Evolutionary conservation across 2,888 invertebrate species (phyloP).

Genomic region (Sinelater perroti): DNA sequence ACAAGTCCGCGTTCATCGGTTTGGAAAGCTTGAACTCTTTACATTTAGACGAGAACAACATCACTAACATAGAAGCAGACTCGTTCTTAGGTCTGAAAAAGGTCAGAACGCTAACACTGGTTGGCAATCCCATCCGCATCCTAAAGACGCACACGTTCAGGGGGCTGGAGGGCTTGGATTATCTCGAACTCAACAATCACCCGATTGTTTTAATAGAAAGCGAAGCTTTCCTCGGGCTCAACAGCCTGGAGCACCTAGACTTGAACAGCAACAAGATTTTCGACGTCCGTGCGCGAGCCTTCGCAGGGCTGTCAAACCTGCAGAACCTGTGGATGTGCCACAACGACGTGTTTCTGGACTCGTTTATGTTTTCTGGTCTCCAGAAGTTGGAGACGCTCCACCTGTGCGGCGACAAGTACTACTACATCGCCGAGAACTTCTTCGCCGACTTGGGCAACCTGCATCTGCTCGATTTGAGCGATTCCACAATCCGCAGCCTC

Average conservation of each 20-base stretch:
- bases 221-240: too few relatives aligned
- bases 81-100: conserved; percentile 6
- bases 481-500: background rate
- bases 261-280: conserved; percentile 8
- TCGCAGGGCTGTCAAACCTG: background rate
- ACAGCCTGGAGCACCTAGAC: too few relatives aligned
- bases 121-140: too few relatives aligned
- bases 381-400: conserved; percentile 3
- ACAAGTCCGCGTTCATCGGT: background rate
- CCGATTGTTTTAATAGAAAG: too few relatives aligned
- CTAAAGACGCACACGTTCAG: too few relatives aligned
- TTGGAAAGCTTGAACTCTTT: conserved; percentile 11
- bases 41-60: conserved; percentile 21
- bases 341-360: background rate
- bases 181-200: too few relatives aligned
- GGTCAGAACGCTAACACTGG: conserved; percentile 20
- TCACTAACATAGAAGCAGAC: conserved; percentile 7
- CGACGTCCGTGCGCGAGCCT: background rate
- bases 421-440: too few relatives aligned
- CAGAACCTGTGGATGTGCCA: background rate
- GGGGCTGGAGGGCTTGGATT: too few relatives aligned
- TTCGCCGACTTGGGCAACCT: conserved; percentile 8
- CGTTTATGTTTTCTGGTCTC: conserved; percentile 17
- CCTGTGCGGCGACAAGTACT: background rate
- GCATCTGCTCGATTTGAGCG: background rate